These are phyloP conservation scores for Melanaphis sacchari DNA, from an alignment of 1,140 invertebrate species.

Conservation along the genomic window DNA sequence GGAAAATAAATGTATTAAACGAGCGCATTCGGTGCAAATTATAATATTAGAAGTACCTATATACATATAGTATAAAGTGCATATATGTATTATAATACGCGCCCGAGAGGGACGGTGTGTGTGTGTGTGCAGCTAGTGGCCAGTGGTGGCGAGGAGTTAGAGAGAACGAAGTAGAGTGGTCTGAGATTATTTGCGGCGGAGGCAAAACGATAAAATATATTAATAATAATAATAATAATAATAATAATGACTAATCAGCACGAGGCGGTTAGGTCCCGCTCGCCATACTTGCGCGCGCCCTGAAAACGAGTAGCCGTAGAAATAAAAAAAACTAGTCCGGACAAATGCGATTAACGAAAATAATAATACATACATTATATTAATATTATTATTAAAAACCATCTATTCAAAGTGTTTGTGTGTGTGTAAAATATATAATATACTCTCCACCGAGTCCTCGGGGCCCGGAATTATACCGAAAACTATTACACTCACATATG, in stretches of 20 bases:
- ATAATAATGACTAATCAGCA: constrained; percentile 13
- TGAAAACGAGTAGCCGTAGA: background rate
- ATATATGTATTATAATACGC: background rate
- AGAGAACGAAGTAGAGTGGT: background rate
- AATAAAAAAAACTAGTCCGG: constrained; percentile 19
- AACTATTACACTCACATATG: background rate
- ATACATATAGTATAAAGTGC: no score
- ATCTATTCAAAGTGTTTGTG: background rate
- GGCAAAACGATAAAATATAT: background rate
- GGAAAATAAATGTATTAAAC: background rate
- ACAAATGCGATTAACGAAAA: constrained; percentile 22
- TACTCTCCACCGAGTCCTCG: background rate
- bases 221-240: constrained; percentile 10
- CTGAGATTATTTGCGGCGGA: background rate
- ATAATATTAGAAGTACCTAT: background rate
- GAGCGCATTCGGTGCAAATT: background rate
- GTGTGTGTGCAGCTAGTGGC: no score
- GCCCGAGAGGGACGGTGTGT: background rate
- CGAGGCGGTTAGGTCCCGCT: background rate
- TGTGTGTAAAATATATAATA: background rate
- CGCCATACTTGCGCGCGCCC: background rate
- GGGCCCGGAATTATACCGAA: constrained; percentile 1
- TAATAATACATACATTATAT: constrained; percentile 13
- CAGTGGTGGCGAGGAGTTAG: background rate
- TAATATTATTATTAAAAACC: constrained; percentile 8